These are phyloP conservation scores for Crematogaster levior DNA, from an alignment of 2,888 invertebrate species.

Conservation along the genomic window DNA sequence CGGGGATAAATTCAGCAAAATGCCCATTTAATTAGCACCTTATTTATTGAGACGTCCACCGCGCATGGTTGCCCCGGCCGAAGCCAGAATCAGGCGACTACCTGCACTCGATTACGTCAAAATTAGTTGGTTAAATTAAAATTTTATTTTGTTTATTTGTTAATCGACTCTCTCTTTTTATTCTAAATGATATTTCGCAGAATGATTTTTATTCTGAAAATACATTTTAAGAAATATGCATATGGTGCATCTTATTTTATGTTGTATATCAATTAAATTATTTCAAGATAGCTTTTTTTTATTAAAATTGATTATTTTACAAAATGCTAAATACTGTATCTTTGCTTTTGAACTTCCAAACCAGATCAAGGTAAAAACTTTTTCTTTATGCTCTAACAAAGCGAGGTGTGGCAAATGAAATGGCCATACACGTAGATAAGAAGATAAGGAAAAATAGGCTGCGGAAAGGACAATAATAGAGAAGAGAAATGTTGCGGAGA, in stretches of 20 bases:
- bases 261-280: not conserved
- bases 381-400: not conserved
- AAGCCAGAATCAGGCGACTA: conserved; percentile 12
- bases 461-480: conserved; percentile 23
- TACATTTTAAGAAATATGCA: not conserved
- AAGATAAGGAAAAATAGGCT: conserved; percentile 43
- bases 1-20: conserved; percentile 83
- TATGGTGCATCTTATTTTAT: not conserved
- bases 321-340: not conserved
- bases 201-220: not conserved
- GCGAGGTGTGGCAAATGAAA: conserved; percentile 17
- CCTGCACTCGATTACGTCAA: not conserved
- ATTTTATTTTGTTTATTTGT: not conserved
- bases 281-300: not conserved
- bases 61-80: conserved; percentile 50
- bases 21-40: conserved; percentile 85
- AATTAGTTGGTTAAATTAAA: not conserved
- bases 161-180: not conserved
- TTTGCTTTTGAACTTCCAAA: not conserved
- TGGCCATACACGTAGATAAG: not conserved
- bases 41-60: conserved; percentile 84
- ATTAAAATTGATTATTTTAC: not conserved
- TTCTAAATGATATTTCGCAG: not conserved
- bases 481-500: conserved; percentile 41
- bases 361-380: not conserved